Evolutionary conservation across 2,113 vertebrate species (phyloP).

Genomic region (Marmota monax): DNA sequence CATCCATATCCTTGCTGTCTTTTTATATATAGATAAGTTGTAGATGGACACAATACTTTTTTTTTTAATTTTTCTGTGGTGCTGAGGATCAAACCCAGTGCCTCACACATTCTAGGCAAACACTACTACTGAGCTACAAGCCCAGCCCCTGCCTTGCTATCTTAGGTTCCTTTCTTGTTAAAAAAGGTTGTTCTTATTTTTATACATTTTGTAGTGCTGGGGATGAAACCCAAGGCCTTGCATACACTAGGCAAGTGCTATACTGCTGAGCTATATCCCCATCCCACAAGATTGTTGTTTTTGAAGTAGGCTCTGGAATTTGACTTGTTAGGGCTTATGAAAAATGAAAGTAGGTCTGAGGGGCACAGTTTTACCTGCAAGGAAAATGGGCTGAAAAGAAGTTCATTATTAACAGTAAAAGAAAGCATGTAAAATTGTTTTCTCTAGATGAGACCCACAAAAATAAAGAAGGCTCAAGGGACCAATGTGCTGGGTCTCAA

Average conservation of each 20-base stretch:
- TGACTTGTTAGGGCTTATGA: neutral
- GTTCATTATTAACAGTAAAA: constrained; percentile 42
- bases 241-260: neutral
- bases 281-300: neutral
- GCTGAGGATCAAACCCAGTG: no score
- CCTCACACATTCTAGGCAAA: no score
- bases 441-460: constrained; percentile 12
- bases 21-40: no score
- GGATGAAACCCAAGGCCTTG: neutral
- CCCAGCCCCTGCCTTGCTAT: no score
- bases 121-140: no score
- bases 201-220: neutral
- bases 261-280: neutral
- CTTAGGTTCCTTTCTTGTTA: constrained; percentile 45
- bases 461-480: neutral
- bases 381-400: constrained; percentile 39
- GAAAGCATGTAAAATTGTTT: constrained; percentile 2
- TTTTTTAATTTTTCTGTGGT: no score
- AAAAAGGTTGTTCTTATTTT: neutral
- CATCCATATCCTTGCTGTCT: no score
- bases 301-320: constrained; percentile 43
- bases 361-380: constrained; percentile 34
- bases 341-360: neutral
- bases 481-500: constrained; percentile 13
- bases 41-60: no score